Evolutionary conservation across 2,888 invertebrate genomes (phyloP).

Genomic region (Odontomyia ornata): DNA sequence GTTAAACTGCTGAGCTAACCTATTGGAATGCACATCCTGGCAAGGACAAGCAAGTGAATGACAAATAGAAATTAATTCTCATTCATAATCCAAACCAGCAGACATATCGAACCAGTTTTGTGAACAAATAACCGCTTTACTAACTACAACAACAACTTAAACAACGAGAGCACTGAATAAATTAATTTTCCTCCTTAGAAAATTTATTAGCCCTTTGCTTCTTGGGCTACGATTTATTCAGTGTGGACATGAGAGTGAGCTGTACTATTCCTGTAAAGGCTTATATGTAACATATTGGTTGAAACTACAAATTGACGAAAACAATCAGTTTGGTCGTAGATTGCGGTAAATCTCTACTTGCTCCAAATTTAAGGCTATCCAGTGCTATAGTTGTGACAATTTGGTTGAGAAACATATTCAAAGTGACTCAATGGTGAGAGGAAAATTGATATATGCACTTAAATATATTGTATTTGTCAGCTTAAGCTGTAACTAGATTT

Average conservation of each 20-base stretch:
- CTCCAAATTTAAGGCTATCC: background rate
- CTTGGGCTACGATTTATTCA: background rate
- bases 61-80: constrained; percentile 45
- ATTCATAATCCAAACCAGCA: constrained; percentile 46
- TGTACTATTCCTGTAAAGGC: no score
- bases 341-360: no score
- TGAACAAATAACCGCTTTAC: constrained; percentile 35
- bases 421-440: no score
- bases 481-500: no score
- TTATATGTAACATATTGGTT: no score
- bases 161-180: background rate
- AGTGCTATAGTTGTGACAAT: constrained; percentile 29
- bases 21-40: background rate
- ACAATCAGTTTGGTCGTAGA: no score
- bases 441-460: no score
- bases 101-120: constrained; percentile 48
- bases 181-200: constrained; percentile 48
- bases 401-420: no score
- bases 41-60: background rate
- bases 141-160: constrained; percentile 33
- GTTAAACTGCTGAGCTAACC: no score
- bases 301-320: no score
- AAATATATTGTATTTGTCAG: no score
- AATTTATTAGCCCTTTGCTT: constrained; percentile 46
- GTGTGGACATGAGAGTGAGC: no score